These are phyloP conservation scores for Amazona vittata DNA, from an alignment of 2,113 vertebrate genomes.

Conservation along the genomic window DNA sequence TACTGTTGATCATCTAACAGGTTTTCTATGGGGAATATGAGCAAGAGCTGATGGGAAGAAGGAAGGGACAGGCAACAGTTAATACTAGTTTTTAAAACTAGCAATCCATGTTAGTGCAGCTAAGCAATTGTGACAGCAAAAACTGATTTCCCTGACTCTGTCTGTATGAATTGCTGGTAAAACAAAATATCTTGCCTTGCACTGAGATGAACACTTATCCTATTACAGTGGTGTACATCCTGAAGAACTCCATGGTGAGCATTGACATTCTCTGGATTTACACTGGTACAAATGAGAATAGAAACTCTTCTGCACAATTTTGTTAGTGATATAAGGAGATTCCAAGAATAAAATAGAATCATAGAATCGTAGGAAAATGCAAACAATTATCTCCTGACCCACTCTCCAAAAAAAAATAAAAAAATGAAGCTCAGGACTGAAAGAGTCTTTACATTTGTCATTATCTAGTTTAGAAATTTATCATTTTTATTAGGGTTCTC, in stretches of 20 bases:
- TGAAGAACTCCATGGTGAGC: background rate
- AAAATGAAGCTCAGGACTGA: background rate
- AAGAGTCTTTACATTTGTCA: background rate
- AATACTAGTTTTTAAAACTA: background rate
- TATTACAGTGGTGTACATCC: background rate
- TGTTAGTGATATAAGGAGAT: background rate
- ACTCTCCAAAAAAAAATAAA: background rate
- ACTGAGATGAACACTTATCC: background rate
- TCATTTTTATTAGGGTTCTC: background rate
- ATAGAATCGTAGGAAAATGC: background rate
- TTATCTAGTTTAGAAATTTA: background rate
- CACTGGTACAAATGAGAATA: background rate
- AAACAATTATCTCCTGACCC: background rate
- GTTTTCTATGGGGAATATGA: background rate
- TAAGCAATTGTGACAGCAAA: slow-evolving; percentile 5
- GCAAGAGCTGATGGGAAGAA: background rate
- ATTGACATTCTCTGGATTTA: background rate
- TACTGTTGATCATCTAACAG: background rate
- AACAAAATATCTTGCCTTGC: background rate
- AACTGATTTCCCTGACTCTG: background rate
- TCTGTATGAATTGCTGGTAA: background rate
- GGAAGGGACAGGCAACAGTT: background rate
- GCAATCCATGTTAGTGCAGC: background rate
- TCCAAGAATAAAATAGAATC: background rate
- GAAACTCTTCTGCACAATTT: background rate